Conservation (phyloP, 2,113 vertebrate species). For the Benitochromis conjunctus region DNA sequence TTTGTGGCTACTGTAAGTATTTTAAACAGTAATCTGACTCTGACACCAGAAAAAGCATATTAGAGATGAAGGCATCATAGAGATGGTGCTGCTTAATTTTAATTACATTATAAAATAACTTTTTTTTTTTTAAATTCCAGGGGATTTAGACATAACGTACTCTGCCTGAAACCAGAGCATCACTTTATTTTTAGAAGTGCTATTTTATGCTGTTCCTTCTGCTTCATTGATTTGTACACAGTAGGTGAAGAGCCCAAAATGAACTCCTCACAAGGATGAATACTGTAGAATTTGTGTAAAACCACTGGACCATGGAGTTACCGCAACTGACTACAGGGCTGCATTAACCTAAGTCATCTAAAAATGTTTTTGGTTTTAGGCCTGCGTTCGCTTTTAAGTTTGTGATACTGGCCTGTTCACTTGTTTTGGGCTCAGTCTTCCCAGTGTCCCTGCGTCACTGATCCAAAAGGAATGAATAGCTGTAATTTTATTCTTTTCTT, state of each 20-base stretch:
- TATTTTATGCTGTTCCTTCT: conserved; percentile 30
- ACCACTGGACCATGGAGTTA: not conserved
- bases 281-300: conserved; percentile 24
- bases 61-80: not conserved
- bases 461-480: not conserved
- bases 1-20: not conserved
- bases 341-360: not conserved
- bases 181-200: conserved; percentile 37
- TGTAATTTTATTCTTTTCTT: conserved; percentile 3
- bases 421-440: not conserved
- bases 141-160: not conserved
- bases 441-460: not conserved
- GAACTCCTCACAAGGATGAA: conserved; percentile 1
- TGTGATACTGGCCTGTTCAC: not conserved
- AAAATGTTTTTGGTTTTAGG: not conserved
- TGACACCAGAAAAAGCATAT: not conserved
- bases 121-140: not conserved
- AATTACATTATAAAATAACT: not conserved
- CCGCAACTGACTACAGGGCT: not conserved
- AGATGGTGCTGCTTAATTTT: not conserved
- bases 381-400: not conserved
- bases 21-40: not conserved
- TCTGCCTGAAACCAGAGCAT: not conserved
- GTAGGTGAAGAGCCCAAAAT: conserved; percentile 7
- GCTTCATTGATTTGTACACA: conserved; percentile 12